A percentile compares a stretch with the other conserved stretches of the same genome.
phyloP scores from a whole-genome alignment of 2,797 vertebrate genomes.

The Crossoptilon crossoptilon region DNA sequence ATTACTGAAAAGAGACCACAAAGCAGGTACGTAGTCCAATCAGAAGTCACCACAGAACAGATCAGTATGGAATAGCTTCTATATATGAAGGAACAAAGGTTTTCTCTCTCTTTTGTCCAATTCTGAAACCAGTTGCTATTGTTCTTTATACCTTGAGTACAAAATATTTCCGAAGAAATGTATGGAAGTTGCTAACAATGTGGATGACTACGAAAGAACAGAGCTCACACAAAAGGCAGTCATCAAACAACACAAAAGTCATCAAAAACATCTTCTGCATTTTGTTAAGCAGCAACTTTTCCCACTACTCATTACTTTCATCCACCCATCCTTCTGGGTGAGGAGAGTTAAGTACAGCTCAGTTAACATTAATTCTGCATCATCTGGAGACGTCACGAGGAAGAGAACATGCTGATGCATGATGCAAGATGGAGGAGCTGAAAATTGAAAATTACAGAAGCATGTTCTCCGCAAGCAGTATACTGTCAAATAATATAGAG shows the following conservation, averaged over 20 bases:
- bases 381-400: background rate
- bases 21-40: background rate
- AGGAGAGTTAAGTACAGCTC: slow-evolving; percentile 49
- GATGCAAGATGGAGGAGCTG: slow-evolving; percentile 19
- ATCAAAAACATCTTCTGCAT: background rate
- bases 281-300: slow-evolving; percentile 22
- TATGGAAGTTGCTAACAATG: slow-evolving; percentile 3
- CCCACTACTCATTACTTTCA: slow-evolving; percentile 56
- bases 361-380: slow-evolving; percentile 46
- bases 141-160: background rate
- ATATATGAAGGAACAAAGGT: background rate
- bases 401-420: background rate
- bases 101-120: background rate
- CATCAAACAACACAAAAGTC: no score
- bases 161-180: slow-evolving; percentile 4
- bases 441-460: background rate
- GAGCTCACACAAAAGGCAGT: slow-evolving; percentile 37
- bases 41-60: background rate
- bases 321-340: slow-evolving; percentile 58
- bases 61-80: background rate
- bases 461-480: background rate
- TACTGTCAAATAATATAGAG: background rate
- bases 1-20: background rate
- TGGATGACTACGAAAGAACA: slow-evolving; percentile 18
- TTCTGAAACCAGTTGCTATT: background rate